Evolutionary conservation across 1,140 invertebrate genomes (phyloP), one percentile per base, ranked within the genome.

Genomic region (Lineus longissimus): DNA sequence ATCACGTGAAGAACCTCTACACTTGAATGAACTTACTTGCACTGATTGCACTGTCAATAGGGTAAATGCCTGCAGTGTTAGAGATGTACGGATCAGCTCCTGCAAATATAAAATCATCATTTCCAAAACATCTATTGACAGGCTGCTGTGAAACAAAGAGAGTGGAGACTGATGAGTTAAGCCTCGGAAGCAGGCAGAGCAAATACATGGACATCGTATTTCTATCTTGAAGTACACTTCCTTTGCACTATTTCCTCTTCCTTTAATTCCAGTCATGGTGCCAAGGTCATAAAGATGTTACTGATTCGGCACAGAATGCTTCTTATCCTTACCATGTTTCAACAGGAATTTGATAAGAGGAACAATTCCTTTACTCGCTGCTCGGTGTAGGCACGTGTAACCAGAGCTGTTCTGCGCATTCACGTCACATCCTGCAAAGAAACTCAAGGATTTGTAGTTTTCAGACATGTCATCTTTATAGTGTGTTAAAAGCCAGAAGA

Each of bases 11-110:
- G 25, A 7, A 51, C 47, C 47, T 51, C 6, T 54, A 1, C 11
- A 51, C 19, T 15, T 23, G 30, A 22, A 41, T 36, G 9, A 27
- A 54, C 13, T 47, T 68, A 71, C 73, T 72, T 63, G 71, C 70
- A 66, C 69, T 75, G 45, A 70, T 70, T 19, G 75, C 75, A 63
- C 70, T 75, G 59, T 75, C 73, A 19, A 75, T 72, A 19, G 75
- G 73, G 57, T 72, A 75, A 29, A 76, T 62, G 25, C 72, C 72
- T 25, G 67, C 47, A 13, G 55, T 67, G 51, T 66, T 76, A n/a
- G 60, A 45, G 9, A 68, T 45, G 47, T 72, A 68, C 23, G 67
- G 65, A 55, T 72, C 65, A 27, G 75, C 75, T 45, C 73, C 73
- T 75, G 57, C 13, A 64, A 61, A 22, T 47, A 41, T 4, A 43